Evolutionary conservation across 1,140 invertebrate genomes (phyloP).

Genomic region (Marisa cornuarietis): DNA sequence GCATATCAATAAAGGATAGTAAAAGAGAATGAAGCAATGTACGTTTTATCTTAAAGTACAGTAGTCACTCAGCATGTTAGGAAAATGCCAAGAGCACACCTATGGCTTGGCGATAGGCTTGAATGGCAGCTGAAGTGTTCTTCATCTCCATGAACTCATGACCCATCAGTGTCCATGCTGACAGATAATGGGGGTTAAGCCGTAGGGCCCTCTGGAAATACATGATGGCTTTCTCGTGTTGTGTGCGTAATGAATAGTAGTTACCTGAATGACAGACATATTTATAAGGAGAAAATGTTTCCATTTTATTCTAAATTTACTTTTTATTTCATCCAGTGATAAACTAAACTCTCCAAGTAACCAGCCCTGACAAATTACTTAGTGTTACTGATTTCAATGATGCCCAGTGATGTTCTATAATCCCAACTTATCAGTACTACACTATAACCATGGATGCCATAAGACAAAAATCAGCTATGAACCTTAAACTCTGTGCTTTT

Average conservation of each 20-base stretch:
- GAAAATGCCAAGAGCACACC: slow-evolving; percentile 70
- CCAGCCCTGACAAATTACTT: too few relatives aligned
- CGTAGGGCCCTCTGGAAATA: slow-evolving; percentile 96
- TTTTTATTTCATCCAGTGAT: too few relatives aligned
- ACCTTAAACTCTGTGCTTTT: too few relatives aligned
- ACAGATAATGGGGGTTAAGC: slow-evolving; percentile 91
- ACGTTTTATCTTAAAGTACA: not conserved
- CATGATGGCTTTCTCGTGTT: slow-evolving; percentile 95
- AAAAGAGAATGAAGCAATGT: not conserved
- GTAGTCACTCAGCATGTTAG: not conserved
- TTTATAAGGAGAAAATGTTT: too few relatives aligned
- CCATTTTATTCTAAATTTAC: too few relatives aligned
- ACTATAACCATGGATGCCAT: too few relatives aligned
- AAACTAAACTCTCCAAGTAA: too few relatives aligned
- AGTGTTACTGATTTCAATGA: too few relatives aligned
- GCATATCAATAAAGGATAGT: not conserved
- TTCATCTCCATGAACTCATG: slow-evolving; percentile 99
- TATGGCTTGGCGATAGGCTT: slow-evolving; percentile 96
- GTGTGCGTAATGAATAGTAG: slow-evolving; percentile 94
- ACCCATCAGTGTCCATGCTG: slow-evolving; percentile 97
- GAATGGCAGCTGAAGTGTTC: slow-evolving; percentile 96
- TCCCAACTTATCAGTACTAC: too few relatives aligned
- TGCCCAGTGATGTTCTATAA: too few relatives aligned
- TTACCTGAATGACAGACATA: slow-evolving; percentile 77
- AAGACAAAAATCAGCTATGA: too few relatives aligned